Base-by-base conservation (phyloP, 30 jellyfish, hydroid and myxozoan species). In the Rhopilema esculentum region DNA sequence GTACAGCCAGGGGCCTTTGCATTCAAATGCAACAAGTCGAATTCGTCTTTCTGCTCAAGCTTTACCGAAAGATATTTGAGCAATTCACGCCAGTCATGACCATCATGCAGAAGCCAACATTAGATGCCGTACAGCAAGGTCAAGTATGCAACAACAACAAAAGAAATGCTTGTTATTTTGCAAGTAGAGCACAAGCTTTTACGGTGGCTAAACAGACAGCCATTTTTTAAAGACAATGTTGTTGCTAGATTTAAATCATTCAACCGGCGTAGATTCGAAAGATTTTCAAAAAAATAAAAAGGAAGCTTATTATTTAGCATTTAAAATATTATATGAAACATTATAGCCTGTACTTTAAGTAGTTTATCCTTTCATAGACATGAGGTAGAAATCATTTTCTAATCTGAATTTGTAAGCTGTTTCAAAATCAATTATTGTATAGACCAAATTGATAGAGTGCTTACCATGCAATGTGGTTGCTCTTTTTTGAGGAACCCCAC, bases 81-180 rank as follows among this genome's bases (percentile, higher is more conserved):
- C 81, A 80, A 17, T 80, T 81, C 74, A 64, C 82, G 23, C 90
- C 90, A 2, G 48, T 80, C 18, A 80, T 80, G 72, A 80, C 82
- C 23, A 27, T 82, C 32, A 82, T 82, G 85, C 91, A 82, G 53
- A 82, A 68, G 77, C 84, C 66, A 82, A 67, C 91, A 20, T 24
- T 82, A 20, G 91, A 82, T 69, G 77, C 68, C 19, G 67, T 82
- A 0, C 76, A 68, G 71, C 12, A 27, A 70, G 81, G 81, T 70
- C 81, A 23, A 70, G 81, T 6, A 70, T 70, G 81, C 81, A 18
- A 18, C 81, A 70, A 70, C 8, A n/a, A 22, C 16, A n/a, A 70
- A 70, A 31, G 81, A 70, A 27, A 70, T n/a, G 49, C 81, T 70
- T 31, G 52, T 70, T 17, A 26, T 70, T 23, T 31, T 70, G 24